Base-by-base conservation (phyloP, 2,113 vertebrate species). In the Lucifuga dentata region DNA sequence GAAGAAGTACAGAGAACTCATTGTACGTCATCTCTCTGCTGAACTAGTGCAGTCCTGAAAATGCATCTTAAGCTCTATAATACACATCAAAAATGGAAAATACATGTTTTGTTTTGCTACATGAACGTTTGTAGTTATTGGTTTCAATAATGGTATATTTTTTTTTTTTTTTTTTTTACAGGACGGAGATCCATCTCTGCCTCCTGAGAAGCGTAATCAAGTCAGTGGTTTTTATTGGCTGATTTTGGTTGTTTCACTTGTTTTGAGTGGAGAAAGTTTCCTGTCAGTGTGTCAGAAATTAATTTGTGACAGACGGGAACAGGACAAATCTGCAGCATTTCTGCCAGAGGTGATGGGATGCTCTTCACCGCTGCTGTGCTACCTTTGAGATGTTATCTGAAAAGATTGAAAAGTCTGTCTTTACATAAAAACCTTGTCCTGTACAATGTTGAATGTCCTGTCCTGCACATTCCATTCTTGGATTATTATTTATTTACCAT, bases 161-260 rank as follows among this genome's bases (percentile, higher is more conserved):
- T 8, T 40, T 52, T 60, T 13, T 24, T 56, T 64, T 26, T 50
- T 1, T 86, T 73, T 61, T 80, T 83, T 88, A 26, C 75, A 99
- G 98, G 98, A 98, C 83, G 97, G 98, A n/a, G 98, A 99, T 83
- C 94, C 92, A 0, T 94, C 95, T 2, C 91, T 99, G 79, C 96
- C 97, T 0, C 97, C 97, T n/a, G 97, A 99, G 71, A 99, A 97
- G 84, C 95, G 96, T 53, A 98, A 95, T 71, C 97, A 98, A 93
- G 98, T 99, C 85, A 88, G 92, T 66, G 2, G 24, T 48, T 80
- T 40, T 43, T n/a, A 36, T 8, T 23, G 36, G 40, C n/a, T 51
- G 12, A 41, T 40, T 3, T 17, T 21, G 8, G 35, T 66, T n/a
- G n/a, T n/a, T 17, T 50, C 29, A 35, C 29, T 52, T 12, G 2